Conservation (phyloP, 2,888 invertebrate species). For the Julus scanicus region DNA sequence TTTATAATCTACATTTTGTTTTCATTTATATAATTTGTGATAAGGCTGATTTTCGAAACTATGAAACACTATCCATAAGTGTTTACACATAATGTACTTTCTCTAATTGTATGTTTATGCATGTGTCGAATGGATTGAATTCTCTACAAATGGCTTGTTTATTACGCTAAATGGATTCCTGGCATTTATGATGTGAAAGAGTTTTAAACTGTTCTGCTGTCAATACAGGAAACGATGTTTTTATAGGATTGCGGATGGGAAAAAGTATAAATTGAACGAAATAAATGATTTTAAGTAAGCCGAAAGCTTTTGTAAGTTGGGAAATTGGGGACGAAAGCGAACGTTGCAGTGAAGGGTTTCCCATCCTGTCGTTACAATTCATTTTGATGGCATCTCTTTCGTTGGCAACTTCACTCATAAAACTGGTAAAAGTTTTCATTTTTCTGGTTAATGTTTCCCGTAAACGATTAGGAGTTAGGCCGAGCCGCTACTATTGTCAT, state of each 20-base stretch:
- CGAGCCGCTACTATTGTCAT: slow-evolving; percentile 12
- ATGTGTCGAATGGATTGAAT: neutral
- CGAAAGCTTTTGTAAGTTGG: neutral
- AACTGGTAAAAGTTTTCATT: slow-evolving; percentile 33
- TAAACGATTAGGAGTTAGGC: slow-evolving; percentile 33
- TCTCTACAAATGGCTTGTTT: slow-evolving; percentile 4
- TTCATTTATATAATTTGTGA: no score
- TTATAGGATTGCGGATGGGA: slow-evolving; percentile 33
- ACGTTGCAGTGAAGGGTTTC: slow-evolving; percentile 33
- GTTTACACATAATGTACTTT: neutral
- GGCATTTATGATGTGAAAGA: slow-evolving; percentile 13
- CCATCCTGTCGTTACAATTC: slow-evolving; percentile 19
- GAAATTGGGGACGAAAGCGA: slow-evolving; percentile 12
- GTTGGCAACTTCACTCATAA: slow-evolving; percentile 33
- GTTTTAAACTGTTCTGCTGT: slow-evolving; percentile 20
- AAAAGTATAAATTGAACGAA: slow-evolving; percentile 19
- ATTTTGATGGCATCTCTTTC: slow-evolving; percentile 33
- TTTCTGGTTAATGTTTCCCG: slow-evolving; percentile 26
- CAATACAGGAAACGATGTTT: slow-evolving; percentile 21
- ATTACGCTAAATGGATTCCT: neutral
- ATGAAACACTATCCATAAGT: neutral
- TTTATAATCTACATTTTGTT: no score
- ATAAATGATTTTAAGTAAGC: slow-evolving; percentile 33
- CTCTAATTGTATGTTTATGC: neutral
- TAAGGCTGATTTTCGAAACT: neutral